Conservation (phyloP, 2,113 vertebrate genomes). For the Marmota monax region DNA sequence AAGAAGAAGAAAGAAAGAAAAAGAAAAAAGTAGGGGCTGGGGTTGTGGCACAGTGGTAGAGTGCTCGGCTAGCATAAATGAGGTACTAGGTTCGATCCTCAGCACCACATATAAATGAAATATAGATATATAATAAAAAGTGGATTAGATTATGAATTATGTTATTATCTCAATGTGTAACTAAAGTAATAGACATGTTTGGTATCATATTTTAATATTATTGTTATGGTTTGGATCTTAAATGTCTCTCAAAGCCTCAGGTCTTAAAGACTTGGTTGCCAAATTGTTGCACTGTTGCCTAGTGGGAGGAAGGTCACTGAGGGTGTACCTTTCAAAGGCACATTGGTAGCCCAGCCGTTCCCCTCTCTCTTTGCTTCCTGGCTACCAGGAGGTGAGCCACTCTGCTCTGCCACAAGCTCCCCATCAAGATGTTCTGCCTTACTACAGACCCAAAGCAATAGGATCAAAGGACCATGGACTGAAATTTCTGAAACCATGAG, state of each 20-base stretch:
- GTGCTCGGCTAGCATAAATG: too few relatives aligned
- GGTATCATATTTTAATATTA: conserved; percentile 27
- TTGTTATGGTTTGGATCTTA: not conserved
- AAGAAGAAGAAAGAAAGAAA: too few relatives aligned
- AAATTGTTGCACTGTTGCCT: not conserved
- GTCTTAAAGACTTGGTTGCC: not conserved
- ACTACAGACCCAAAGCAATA: too few relatives aligned
- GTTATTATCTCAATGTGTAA: not conserved
- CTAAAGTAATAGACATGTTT: not conserved
- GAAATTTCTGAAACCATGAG: not conserved
- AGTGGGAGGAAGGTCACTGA: not conserved
- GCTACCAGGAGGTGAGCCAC: not conserved
- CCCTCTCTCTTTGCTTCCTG: not conserved
- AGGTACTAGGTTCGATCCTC: too few relatives aligned
- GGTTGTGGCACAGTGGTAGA: too few relatives aligned
- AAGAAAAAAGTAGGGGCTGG: too few relatives aligned
- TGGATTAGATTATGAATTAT: not conserved
- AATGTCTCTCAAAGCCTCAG: not conserved
- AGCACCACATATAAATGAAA: too few relatives aligned
- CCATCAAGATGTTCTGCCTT: too few relatives aligned
- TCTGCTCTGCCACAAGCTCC: too few relatives aligned
- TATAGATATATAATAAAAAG: too few relatives aligned
- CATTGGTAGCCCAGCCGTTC: not conserved
- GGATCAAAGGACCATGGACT: not conserved
- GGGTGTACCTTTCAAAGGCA: not conserved